Conservation (phyloP, 1,140 invertebrate species). For the Drosophila funebris region DNA sequence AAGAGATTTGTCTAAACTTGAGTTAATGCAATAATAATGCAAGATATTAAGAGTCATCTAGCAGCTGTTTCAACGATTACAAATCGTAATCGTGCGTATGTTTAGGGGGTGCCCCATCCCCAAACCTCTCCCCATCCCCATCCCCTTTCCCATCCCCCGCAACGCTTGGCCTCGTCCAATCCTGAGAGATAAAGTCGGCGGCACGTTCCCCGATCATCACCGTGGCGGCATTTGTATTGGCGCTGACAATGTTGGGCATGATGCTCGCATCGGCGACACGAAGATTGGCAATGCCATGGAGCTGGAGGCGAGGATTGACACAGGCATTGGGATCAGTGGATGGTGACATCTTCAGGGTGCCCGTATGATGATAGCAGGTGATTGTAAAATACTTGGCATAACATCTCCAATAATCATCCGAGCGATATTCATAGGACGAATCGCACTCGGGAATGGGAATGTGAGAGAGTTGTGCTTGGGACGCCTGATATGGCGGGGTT, state of each 20-base stretch:
- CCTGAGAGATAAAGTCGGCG: conserved; percentile 90
- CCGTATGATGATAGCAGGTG: conserved; percentile 89
- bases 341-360: conserved; percentile 92
- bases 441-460: conserved; percentile 87
- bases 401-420: conserved; percentile 90
- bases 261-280: conserved; percentile 91
- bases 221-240: conserved; percentile 89
- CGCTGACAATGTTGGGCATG: conserved; percentile 89
- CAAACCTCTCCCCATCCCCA: too few relatives aligned
- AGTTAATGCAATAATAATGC: too few relatives aligned
- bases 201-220: conserved; percentile 95
- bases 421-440: conserved; percentile 83
- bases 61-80: neutral
- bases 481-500: conserved; percentile 86
- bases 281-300: conserved; percentile 88
- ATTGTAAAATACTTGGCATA: conserved; percentile 86
- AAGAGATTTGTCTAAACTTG: too few relatives aligned
- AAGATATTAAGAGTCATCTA: too few relatives aligned
- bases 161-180: conserved; percentile 82
- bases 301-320: conserved; percentile 89
- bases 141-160: too few relatives aligned
- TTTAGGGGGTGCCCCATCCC: too few relatives aligned
- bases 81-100: conserved; percentile 53
- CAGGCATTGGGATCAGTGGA: conserved; percentile 87
- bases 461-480: conserved; percentile 85